phyloP scores from a whole-genome alignment of 1,140 invertebrate species.

The Pseudomyrmex gracilis region DNA sequence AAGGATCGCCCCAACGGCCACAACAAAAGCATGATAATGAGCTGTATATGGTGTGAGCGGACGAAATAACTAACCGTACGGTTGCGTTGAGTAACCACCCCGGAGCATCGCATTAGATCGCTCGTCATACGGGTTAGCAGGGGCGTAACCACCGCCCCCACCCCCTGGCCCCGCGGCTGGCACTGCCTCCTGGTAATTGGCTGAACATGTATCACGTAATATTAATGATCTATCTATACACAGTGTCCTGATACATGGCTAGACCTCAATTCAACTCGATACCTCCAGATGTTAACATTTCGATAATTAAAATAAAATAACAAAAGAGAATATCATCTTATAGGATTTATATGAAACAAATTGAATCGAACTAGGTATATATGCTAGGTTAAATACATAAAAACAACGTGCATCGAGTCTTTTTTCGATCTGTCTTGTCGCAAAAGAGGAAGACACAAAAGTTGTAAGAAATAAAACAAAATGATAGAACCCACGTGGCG shows the following conservation, averaged over 20 bases:
- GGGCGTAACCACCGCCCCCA: constrained; percentile 76
- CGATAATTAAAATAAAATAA: no score
- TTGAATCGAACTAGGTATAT: no score
- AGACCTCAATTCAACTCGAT: no score
- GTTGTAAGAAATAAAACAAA: neutral
- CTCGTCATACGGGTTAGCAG: constrained; percentile 78
- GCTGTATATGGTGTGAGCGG: constrained; percentile 38
- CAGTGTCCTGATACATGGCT: neutral
- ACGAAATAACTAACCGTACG: constrained; percentile 80
- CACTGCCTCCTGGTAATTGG: constrained; percentile 80
- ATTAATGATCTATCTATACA: constrained; percentile 58
- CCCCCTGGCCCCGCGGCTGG: constrained; percentile 69
- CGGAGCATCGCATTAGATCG: constrained; percentile 79
- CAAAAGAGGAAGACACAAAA: neutral
- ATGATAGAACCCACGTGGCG: neutral
- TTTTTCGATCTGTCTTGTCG: neutral
- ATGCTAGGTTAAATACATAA: no score
- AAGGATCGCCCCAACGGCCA: constrained; percentile 4
- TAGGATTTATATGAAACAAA: no score
- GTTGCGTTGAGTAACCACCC: constrained; percentile 79
- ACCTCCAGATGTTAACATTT: no score
- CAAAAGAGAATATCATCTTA: no score
- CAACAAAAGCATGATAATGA: constrained; percentile 27
- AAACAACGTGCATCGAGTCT: no score
- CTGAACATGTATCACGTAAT: constrained; percentile 73